phyloP scores from a whole-genome alignment of 2,797 vertebrate genomes.

The Chromis chromis region DNA sequence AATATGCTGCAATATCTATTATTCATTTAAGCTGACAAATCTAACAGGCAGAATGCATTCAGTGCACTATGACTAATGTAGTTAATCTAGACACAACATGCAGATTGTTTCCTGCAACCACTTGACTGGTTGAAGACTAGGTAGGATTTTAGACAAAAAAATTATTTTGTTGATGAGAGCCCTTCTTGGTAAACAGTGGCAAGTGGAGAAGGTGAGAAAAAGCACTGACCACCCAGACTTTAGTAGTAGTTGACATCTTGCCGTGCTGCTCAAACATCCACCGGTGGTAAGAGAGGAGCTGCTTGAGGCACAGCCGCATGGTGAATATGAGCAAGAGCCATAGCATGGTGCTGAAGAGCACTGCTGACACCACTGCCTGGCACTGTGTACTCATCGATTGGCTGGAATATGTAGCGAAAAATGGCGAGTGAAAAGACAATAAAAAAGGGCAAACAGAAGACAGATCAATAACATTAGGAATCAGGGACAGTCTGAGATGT shows the following conservation, averaged over 20 bases:
- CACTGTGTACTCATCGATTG: slow-evolving; percentile 87
- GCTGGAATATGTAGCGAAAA: slow-evolving; percentile 69
- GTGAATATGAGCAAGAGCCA: slow-evolving; percentile 93
- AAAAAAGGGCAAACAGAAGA: not conserved
- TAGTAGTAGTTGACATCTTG: slow-evolving; percentile 89
- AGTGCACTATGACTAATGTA: too few relatives aligned
- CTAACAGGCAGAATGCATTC: too few relatives aligned
- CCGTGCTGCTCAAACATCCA: slow-evolving; percentile 93
- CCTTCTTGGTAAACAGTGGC: not conserved
- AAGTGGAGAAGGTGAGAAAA: not conserved
- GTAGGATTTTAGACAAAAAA: too few relatives aligned
- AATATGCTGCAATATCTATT: too few relatives aligned
- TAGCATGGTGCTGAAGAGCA: slow-evolving; percentile 90
- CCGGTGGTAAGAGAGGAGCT: slow-evolving; percentile 92
- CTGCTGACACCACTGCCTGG: slow-evolving; percentile 87
- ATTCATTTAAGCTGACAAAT: too few relatives aligned
- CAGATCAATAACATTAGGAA: not conserved
- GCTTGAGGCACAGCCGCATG: slow-evolving; percentile 91
- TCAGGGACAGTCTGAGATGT: not conserved
- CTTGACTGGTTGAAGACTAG: too few relatives aligned
- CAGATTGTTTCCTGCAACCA: too few relatives aligned
- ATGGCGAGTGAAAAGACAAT: not conserved
- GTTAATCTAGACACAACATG: too few relatives aligned
- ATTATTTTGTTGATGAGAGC: too few relatives aligned
- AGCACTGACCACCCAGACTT: slow-evolving; percentile 92